Conservation (phyloP, 2,797 vertebrate genomes). For the Limosa lapponica region DNA sequence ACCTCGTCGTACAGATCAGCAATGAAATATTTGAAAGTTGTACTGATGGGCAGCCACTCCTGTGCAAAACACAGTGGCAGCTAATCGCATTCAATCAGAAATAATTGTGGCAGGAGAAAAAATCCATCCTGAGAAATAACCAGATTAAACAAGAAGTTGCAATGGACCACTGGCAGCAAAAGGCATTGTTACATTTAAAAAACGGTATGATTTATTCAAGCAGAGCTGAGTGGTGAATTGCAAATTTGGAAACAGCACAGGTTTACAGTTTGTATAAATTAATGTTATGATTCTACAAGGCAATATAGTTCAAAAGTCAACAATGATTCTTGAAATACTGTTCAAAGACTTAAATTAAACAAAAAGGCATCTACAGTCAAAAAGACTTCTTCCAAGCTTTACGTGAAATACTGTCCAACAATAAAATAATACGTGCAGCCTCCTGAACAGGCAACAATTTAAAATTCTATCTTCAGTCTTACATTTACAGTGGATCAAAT, state of each 20-base stretch:
- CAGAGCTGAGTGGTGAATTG: neutral
- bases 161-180: neutral
- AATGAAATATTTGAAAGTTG: neutral
- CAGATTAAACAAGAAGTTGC: neutral
- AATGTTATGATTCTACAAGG: neutral
- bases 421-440: neutral
- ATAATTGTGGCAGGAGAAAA: neutral
- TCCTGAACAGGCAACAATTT: slow-evolving; percentile 36
- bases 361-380: neutral
- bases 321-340: neutral
- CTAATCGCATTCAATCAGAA: neutral
- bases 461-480: neutral
- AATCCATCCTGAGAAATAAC: neutral
- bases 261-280: neutral
- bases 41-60: neutral
- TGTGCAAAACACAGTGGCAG: neutral
- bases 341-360: neutral
- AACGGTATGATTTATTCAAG: neutral
- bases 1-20: neutral
- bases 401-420: neutral
- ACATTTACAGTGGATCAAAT: neutral
- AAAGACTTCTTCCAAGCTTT: neutral
- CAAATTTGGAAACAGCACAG: slow-evolving; percentile 3
- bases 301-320: neutral
- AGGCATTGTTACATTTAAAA: neutral